Base-by-base conservation (phyloP, 2,797 vertebrate species). In the Petrocephalus sullivani region DNA sequence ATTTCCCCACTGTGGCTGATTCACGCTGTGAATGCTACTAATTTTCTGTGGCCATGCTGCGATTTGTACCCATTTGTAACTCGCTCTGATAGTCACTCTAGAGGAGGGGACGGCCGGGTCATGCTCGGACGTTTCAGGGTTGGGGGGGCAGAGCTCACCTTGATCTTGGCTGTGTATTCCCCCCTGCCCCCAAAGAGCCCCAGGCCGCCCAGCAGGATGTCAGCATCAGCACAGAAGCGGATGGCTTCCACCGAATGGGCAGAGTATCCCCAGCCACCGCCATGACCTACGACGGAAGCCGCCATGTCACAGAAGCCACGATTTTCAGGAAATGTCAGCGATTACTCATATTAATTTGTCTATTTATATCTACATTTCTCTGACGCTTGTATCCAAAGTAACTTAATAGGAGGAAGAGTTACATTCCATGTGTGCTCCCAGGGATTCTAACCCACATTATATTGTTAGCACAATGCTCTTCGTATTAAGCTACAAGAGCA, bases 211-310 rank as follows among this genome's bases (percentile, higher is more conserved):
- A 99, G 95, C 86, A 99, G 94, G 94, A 99, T 98, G 91, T 99
- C 98, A 0, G 98, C 97, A 89, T 99, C 98, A 0, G 98, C 97
- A 92, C 97, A 98, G 92, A 99, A 99, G 87, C 98, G 98, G 86
- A 99, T 99, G 87, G 98, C 98, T 95, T 99, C 98, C 87, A 99
- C 98, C 16, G 98, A 99, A 93, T 99, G 98, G n/a, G 98, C 98
- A 0, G 98, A 99, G 92, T 99, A 99, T 88, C 98, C 98, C 98
- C 98, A 99, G 87, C 98, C 98, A 86, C 98, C 98, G 90, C 98
- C 98, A 7, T 99, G 98, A 96, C 98, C 98, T 28, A 28, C 0
- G 28, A 28, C 28, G 28, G 28, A 28, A 28, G 28, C 28, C 28
- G 28, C 28, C 28, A 28, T 28, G 28, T 28, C 28, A 28, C 28